Percentiles rank a stretch among this genome's conserved stretches.
Evolutionary conservation across 2,888 invertebrate genomes (phyloP).

Genomic region (Conomelus anceps): DNA sequence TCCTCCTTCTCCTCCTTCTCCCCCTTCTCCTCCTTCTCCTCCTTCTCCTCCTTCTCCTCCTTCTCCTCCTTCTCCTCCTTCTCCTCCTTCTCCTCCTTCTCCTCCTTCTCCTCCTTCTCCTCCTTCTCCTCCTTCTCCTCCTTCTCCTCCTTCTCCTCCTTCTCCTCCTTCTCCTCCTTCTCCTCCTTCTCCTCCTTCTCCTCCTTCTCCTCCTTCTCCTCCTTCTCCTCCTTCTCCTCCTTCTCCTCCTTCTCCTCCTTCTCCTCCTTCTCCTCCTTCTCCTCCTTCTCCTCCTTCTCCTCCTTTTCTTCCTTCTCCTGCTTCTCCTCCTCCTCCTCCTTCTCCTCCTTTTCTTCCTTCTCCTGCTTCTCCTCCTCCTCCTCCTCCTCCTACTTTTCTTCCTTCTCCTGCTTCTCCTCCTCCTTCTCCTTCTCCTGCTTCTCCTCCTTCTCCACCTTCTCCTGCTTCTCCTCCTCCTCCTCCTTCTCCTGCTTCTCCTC

Average conservation of each 20-base stretch:
- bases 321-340: neutral
- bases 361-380: neutral
- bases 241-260: constrained; percentile 19
- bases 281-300: neutral
- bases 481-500: no score
- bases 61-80: no score
- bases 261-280: constrained; percentile 20
- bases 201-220: neutral
- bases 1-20: no score
- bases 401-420: no score
- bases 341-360: neutral
- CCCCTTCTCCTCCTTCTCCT: no score
- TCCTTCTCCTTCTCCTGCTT: no score
- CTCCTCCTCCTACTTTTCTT: neutral
- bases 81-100: no score
- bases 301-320: neutral
- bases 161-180: constrained; percentile 31
- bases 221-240: constrained; percentile 25
- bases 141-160: neutral
- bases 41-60: no score
- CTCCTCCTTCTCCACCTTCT: no score
- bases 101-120: constrained; percentile 12
- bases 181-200: constrained; percentile 17
- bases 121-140: constrained; percentile 16
- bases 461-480: no score